Evolutionary conservation across 2,888 invertebrate genomes (phyloP), one percentile per base, ranked within the genome.

Genomic region (Heliconius ismenius): DNA sequence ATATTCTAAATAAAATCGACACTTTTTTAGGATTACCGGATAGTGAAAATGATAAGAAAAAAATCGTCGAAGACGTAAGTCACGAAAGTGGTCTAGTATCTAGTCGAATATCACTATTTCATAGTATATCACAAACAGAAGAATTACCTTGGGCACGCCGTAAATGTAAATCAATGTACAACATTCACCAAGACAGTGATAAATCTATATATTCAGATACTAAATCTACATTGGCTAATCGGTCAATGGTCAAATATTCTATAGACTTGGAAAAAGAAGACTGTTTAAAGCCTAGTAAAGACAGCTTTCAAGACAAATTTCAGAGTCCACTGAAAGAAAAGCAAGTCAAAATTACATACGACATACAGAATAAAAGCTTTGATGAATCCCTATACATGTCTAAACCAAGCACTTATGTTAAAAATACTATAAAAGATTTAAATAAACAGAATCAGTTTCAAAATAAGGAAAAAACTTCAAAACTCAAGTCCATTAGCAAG

Each of bases 51-150:
- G 85, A 87, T 81, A 83, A 86, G 70, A 83, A 86, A 62, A 79
- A 83, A 76, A 85, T 87, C 78, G 81, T 81, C 21, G 83, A 82
- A 75, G 85, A 83, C 81, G 84, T 86, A 72, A 87, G 84, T 81
- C 88, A 87, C 73, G 94, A 92, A 80, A 91, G 86, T 83, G 94
- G 94, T 80, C 86, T 94, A 81, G 94, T 94, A 70, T 93, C 92
- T 84, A 93, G 92, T 90, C 90, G 94, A 69, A 92, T 94, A 87
- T 91, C 92, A 75, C 83, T 94, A 80, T 94, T 91, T 76, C 93
- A 93, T 83, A 92, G 87, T 68, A 89, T 92, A 84, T 90, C 93
- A 24, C 87, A 89, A 77, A 88, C 89, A n/a, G 92, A 92, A 82
- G 88, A 90, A 58, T 76, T 87, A 75, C 84, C 89, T 36, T 87